phyloP scores from a whole-genome alignment of 2,888 invertebrate species.

The Eilema griseolum region DNA sequence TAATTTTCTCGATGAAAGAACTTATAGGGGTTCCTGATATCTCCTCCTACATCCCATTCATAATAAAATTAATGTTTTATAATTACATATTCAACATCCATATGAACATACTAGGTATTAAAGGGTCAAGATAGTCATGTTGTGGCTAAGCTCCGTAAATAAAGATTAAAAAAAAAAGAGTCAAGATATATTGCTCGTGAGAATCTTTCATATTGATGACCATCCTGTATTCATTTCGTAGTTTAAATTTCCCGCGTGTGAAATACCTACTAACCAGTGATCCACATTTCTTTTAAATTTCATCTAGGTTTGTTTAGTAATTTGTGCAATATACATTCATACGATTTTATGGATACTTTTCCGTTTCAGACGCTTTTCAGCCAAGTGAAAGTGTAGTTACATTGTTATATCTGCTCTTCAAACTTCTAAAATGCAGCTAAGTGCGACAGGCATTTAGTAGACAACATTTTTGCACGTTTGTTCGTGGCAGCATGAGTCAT shows the following conservation, averaged over 20 bases:
- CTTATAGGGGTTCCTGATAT: too few relatives aligned
- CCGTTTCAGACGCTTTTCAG: background rate
- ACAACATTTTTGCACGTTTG: conserved; percentile 72
- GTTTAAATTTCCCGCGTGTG: too few relatives aligned
- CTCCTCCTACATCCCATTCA: too few relatives aligned
- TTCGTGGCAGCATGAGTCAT: conserved; percentile 40
- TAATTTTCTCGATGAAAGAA: too few relatives aligned
- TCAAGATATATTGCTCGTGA: conserved; percentile 19
- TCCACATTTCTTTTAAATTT: background rate
- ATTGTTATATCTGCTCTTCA: conserved; percentile 24
- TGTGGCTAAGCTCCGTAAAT: too few relatives aligned
- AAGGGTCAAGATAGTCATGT: too few relatives aligned
- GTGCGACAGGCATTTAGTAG: conserved; percentile 30
- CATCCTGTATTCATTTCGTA: conserved; percentile 25
- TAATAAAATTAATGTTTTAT: too few relatives aligned
- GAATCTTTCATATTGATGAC: conserved; percentile 29
- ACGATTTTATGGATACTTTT: background rate
- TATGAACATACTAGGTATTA: too few relatives aligned
- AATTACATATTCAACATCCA: too few relatives aligned
- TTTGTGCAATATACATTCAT: background rate
- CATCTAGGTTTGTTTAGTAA: background rate
- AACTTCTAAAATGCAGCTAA: conserved; percentile 23
- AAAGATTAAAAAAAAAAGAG: too few relatives aligned
- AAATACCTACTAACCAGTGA: too few relatives aligned
- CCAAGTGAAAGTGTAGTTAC: background rate